Evolutionary conservation across 2,113 vertebrate species (phyloP), one percentile per base, ranked within the genome.

Genomic region (Odontophorus gujanensis): DNA sequence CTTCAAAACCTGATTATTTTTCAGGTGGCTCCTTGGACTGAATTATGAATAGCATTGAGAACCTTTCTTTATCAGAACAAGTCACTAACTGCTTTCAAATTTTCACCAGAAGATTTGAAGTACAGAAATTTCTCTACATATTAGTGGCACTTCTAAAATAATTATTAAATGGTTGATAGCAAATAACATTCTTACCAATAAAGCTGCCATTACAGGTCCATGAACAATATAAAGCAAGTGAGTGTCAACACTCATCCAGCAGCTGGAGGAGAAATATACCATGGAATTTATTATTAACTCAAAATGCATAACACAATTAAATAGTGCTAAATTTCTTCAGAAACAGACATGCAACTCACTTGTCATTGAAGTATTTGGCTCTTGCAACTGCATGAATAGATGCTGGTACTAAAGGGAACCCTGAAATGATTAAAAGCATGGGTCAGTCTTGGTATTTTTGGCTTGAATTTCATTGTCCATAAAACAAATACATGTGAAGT

Each of bases 211-310:
- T 48, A 99, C 98, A 24, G 99, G 99, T 42, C 99, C 99, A 17
- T 99, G 99, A 89, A 99, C 98, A 62, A 99, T 99, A 51, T 99
- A 99, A 28, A 99, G 98, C 97, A 99, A 96, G 94, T 99, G 97
- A 4, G 99, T 99, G 34, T 99, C 99, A 91, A 98, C 98, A 50
- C 99, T 99, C 98, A 99, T 99, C 99, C 99, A 99, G 97, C 99
- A 99, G 95, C 99, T 99, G 96, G 43, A 96, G 53, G 53, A 47
- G 88, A 95, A 95, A 85, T 11, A 63, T 58, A 69, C 47, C 14
- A 94, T 78, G 72, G 87, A 78, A 85, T 20, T 53, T 77, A 42
- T 84, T 32, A 92, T 95, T 92, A 93, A 55, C 38, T 81, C 34
- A 40, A 85, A 62, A 89, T 82, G 36, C 57, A n/a, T 47, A 79